Base-by-base conservation (phyloP, 1,140 invertebrate species). In the Sinonovacula constricta region DNA sequence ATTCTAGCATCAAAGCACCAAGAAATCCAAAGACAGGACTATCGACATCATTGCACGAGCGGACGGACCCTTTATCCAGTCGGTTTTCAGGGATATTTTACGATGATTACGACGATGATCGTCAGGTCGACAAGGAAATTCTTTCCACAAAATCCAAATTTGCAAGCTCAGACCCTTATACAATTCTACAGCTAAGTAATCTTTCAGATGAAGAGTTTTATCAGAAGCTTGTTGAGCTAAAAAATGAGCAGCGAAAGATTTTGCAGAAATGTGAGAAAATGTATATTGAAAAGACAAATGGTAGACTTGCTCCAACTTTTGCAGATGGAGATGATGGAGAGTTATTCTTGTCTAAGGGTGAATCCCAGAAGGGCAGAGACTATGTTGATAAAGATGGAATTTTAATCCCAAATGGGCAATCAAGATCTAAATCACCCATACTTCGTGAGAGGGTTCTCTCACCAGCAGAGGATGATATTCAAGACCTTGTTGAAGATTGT, bases 191-290 rank as follows among this genome's bases (percentile, higher is more conserved):
- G 30, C 75, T 87, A 28, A 60, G 81, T 31, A 83, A 81, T 57
- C 67, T 88, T 30, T 74, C 85, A 0, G 89, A 87, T 69, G 88
- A 88, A 4, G 84, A 90, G 72, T 91, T 91, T 81, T 91, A 90
- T 78, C 62, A 85, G 33, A 89, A 86, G 76, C 74, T 91, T 12
- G 60, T 82, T 28, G 71, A 89, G 49, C 81, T 91, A 4, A 90
- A 90, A 81, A 79, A 82, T 63, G 88, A 89, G 60, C 90, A 91
- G 62, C 87, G 85, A 66, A 88, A 90, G 82, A 90, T 90, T 22
- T 57, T 91, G 18, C 60, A 85, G 63, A 80, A 85, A 54, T 90
- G 85, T 82, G 88, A 90, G 76, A 86, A 86, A 39, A 53, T 91
- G 26, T 91, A 91, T 72, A 83, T 86, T 59, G 83, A 90, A 70